Base-by-base conservation (phyloP, 2,888 invertebrate genomes). In the Caenorhabditis parvicauda region DNA sequence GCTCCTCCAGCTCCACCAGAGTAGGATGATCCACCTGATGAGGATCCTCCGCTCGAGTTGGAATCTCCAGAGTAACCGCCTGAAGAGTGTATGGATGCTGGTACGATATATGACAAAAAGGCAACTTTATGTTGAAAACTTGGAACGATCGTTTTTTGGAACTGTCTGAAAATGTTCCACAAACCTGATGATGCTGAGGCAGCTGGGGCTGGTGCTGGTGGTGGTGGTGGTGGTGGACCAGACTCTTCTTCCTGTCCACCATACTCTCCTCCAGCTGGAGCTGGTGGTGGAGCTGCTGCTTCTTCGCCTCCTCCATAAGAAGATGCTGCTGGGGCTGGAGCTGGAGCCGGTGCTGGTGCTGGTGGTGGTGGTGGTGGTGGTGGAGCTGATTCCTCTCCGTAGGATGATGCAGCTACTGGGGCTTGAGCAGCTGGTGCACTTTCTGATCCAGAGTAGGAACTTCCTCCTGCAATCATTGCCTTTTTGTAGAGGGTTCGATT, bases 181-280 rank as follows among this genome's bases (percentile, higher is more conserved):
- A n/a, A n/a, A n/a, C 35, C 35, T 12, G 9, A 12, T 12, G 35
- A n/a, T 32, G 35, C 38, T 2, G 32, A 4, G 7, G 12, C 45
- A 27, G 45, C 6, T 25, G 22, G 35, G n/a, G 35, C 35, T 32
- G 35, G n/a, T 32, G 9, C 9, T 12, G 35, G n/a, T 12, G 25
- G 7, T 7, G 12, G 19, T 43, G 28, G 5, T 45, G 27, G 28
- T 25, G 27, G 4, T 19, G 44, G 27, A 5, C 22, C 35, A 4
- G 47, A 45, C 43, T 29, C 22, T 48, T 39, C 54, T n/a, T 38
- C 54, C 50, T 49, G 35, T 21, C 47, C 56, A 57, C 51, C 51
- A 51, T 57, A 57, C 41, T 51, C 56, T 57, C 58, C 58, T 37
- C 49, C 19, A 37, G 53, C n/a, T 28, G 56, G 46, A 22, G 56